Conservation (phyloP, 2,113 vertebrate species). For the Callopanchax toddi region DNA sequence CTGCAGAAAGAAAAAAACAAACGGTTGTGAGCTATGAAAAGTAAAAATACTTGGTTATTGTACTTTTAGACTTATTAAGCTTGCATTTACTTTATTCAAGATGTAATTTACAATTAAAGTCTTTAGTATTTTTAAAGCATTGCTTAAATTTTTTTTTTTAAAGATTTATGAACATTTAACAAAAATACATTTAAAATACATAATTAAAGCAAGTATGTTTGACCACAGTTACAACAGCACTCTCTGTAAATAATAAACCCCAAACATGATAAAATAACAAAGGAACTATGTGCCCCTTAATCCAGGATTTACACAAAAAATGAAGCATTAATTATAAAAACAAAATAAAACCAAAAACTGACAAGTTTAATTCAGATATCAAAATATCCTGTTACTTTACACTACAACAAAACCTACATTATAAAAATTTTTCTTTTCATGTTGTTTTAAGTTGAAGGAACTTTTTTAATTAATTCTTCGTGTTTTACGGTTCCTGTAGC, state of each 20-base stretch:
- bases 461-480: constrained; percentile 73
- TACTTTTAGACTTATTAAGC: background rate
- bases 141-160: too few relatives aligned
- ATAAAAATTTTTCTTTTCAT: too few relatives aligned
- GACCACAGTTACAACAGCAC: background rate
- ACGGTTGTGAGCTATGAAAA: background rate
- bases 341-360: constrained; percentile 8
- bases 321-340: constrained; percentile 22
- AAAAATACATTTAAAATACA: background rate
- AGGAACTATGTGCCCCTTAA: constrained; percentile 31
- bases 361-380: constrained; percentile 10
- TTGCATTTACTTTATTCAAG: background rate
- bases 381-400: background rate
- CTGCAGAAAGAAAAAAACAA: constrained; percentile 71
- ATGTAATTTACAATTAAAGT: background rate
- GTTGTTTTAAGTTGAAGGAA: constrained; percentile 66
- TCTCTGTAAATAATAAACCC: constrained; percentile 22
- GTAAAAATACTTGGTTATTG: background rate
- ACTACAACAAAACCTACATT: background rate
- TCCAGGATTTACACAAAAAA: constrained; percentile 47
- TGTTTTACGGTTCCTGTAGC: constrained; percentile 50
- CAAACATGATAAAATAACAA: constrained; percentile 30
- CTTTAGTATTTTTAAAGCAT: too few relatives aligned
- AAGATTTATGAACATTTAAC: too few relatives aligned
- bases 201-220: background rate